Base-by-base conservation (phyloP, 1,140 invertebrate genomes). In the Muscidifurax raptorellus region DNA sequence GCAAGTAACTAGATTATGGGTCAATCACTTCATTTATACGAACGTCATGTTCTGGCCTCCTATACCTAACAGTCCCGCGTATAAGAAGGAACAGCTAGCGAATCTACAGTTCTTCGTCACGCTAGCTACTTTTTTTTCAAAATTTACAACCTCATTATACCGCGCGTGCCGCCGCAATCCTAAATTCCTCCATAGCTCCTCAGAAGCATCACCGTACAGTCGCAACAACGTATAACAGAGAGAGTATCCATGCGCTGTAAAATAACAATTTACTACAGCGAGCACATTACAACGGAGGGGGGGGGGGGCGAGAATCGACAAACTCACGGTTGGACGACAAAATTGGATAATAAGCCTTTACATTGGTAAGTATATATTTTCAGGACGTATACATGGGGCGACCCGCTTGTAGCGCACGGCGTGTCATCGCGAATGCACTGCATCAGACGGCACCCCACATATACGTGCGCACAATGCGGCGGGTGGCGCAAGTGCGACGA, bases 311-410 rank as follows among this genome's bases (percentile, higher is more conserved):
- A 25, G 25, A 10, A 27, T 36, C 1, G 7, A 6, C 25, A 25
- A 2, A 15, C n/a, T 6, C 40, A 76, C 44, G 32, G 47, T 27
- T 76, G 7, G 25, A 52, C 44, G 74, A 13, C 40, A n/a, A 40
- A 40, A 40, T 40, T 10, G 36, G 18, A 52, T 22, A 22, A 52
- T 52, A 12, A 52, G 27, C 12, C 28, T 77, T 15, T 27, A n/a
- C 76, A 64, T 59, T n/a, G 27, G 76, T 64, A 47, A 64, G 28
- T 66, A n/a, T n/a, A 78, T 78, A 78, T 78, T 78, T 78, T 66
- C 71, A 4, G 15, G 40, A 36, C n/a, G 25, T 4, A 40, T n/a
- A n/a, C n/a, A n/a, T n/a, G n/a, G n/a, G n/a, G n/a, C n/a, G n/a
- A n/a, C n/a, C n/a, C n/a, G n/a, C n/a, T n/a, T n/a, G n/a, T n/a